Conservation (phyloP, 1,140 invertebrate species). For the Brachionus sp. region DNA sequence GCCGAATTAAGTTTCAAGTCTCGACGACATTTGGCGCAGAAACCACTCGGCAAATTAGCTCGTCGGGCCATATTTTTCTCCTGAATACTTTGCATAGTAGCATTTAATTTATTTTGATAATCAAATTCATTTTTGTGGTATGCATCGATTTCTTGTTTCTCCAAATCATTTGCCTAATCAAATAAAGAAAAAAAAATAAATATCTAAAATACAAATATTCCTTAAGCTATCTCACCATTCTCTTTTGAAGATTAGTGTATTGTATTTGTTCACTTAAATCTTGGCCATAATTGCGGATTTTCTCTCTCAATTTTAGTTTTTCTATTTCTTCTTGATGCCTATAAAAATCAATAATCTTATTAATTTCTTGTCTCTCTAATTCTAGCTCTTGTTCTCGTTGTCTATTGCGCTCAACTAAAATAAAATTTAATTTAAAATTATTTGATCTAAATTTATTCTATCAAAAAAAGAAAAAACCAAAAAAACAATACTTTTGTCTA, state of each 20-base stretch:
- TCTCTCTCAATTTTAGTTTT: conserved; percentile 2
- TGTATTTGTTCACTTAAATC: conserved; percentile 42
- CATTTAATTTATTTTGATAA: conserved; percentile 21
- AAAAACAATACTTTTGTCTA: conserved; percentile 30
- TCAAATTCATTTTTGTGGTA: not conserved
- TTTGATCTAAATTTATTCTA: not conserved
- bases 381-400: conserved; percentile 25
- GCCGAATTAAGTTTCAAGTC: conserved; percentile 15
- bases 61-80: conserved; percentile 2
- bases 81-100: not conserved
- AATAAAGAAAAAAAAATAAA: not conserved
- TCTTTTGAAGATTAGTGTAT: conserved; percentile 8
- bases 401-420: conserved; percentile 3
- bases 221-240: not conserved
- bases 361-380: conserved; percentile 22
- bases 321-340: conserved; percentile 13
- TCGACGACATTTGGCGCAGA: not conserved
- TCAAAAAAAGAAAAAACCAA: not conserved
- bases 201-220: not conserved
- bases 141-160: not conserved
- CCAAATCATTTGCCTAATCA: not conserved
- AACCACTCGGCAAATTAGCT: conserved; percentile 6
- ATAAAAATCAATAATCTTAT: conserved; percentile 36
- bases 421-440: no score
- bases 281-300: conserved; percentile 29